Conservation (phyloP, 1,140 invertebrate genomes). For the Spodoptera litura region DNA sequence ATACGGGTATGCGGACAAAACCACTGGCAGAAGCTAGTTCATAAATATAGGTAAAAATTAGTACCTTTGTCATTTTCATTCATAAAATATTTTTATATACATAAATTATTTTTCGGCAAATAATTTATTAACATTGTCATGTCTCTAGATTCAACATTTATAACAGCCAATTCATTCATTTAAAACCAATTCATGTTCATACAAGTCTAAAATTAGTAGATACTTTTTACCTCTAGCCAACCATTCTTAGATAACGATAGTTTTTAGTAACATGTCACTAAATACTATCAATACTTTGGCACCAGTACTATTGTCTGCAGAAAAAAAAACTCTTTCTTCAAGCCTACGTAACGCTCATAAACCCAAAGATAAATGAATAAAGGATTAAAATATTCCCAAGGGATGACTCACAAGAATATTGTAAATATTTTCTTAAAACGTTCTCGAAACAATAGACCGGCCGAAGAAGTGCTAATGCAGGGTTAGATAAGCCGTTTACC, state of each 20-base stretch:
- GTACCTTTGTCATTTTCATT: too few relatives aligned
- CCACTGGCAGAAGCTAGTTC: too few relatives aligned
- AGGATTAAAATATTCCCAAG: slow-evolving; percentile 44
- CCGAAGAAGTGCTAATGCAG: slow-evolving; percentile 51
- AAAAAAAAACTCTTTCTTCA: slow-evolving; percentile 3
- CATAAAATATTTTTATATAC: too few relatives aligned
- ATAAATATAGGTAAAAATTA: too few relatives aligned
- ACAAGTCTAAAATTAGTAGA: not conserved
- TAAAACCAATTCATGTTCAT: not conserved
- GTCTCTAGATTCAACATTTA: too few relatives aligned
- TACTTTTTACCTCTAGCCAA: not conserved
- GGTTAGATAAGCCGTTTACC: slow-evolving; percentile 51
- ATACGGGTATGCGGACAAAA: too few relatives aligned
- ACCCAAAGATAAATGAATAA: slow-evolving; percentile 29
- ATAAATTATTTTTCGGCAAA: too few relatives aligned
- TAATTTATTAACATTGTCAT: too few relatives aligned
- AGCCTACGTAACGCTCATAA: slow-evolving; percentile 28
- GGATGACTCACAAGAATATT: slow-evolving; percentile 40
- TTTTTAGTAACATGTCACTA: slow-evolving; percentile 3
- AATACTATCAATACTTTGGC: not conserved
- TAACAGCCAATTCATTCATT: too few relatives aligned
- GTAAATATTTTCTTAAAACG: slow-evolving; percentile 46
- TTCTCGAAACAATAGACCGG: slow-evolving; percentile 40
- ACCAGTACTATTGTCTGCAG: too few relatives aligned
- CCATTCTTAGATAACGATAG: not conserved